phyloP scores from a whole-genome alignment of 2,113 vertebrate genomes.

The Gavia stellata region DNA sequence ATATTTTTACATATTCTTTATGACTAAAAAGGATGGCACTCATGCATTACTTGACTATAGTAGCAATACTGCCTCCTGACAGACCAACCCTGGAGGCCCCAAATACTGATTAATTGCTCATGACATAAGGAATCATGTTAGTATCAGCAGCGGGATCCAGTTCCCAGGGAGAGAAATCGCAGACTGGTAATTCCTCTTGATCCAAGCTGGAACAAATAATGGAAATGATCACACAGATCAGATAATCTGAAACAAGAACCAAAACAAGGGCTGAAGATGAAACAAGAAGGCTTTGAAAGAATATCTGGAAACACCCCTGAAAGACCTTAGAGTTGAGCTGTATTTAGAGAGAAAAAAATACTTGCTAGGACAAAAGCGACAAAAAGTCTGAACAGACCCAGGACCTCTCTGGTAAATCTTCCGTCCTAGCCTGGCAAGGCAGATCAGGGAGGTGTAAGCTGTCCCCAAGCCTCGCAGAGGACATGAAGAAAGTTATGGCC shows the following conservation, averaged over 20 bases:
- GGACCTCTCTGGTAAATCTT: background rate
- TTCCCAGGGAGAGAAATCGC: background rate
- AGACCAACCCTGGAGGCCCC: background rate
- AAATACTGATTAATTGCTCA: constrained; percentile 13
- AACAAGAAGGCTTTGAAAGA: background rate
- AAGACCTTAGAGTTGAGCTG: background rate
- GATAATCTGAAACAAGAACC: background rate
- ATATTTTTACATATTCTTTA: background rate
- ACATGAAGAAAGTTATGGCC: background rate
- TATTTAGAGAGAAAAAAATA: background rate
- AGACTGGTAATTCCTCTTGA: constrained; percentile 36
- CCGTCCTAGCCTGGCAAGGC: fast-evolving
- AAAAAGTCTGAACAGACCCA: background rate
- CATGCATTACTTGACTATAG: background rate
- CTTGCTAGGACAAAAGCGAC: background rate
- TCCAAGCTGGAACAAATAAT: constrained; percentile 3
- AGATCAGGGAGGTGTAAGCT: background rate
- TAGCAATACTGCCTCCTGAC: background rate
- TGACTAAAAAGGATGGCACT: constrained; percentile 31
- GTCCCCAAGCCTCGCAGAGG: background rate
- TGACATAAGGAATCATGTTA: constrained; percentile 26
- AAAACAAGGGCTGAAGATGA: background rate
- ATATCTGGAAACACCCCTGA: background rate
- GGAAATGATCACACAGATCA: background rate
- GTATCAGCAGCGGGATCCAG: background rate